A percentile compares a stretch with the other conserved stretches of the same genome.
Evolutionary conservation across 1,140 invertebrate genomes (phyloP).

Genomic region (Plodia interpunctella): DNA sequence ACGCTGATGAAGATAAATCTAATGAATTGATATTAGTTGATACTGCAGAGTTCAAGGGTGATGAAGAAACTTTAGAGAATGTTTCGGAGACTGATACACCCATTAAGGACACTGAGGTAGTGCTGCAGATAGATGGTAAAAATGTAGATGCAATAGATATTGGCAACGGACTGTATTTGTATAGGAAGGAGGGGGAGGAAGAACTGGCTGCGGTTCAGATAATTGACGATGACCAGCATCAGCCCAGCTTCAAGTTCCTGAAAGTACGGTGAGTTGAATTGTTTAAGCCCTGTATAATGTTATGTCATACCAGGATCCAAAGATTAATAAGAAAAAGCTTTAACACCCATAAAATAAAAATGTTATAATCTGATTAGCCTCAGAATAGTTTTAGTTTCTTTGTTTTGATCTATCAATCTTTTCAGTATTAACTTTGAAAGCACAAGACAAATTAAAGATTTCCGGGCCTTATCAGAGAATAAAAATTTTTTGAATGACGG

Average conservation of each 20-base stretch:
- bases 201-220: conserved; percentile 70
- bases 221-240: conserved; percentile 53
- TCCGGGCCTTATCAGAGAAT: no score
- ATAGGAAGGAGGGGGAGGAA: conserved; percentile 61
- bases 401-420: no score
- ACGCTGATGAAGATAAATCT: conserved; percentile 48
- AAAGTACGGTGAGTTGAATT: conserved; percentile 65
- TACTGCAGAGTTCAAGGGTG: conserved; percentile 16
- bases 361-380: no score
- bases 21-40: conserved; percentile 32
- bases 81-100: conserved; percentile 32
- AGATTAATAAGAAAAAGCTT: no score
- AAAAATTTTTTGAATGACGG: no score
- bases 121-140: conserved; percentile 72
- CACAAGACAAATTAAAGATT: no score
- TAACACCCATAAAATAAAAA: no score
- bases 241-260: conserved; percentile 67
- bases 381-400: no score
- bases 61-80: conserved; percentile 24
- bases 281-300: no score
- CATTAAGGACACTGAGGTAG: conserved; percentile 64
- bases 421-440: no score
- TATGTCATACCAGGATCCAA: no score
- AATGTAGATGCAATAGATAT: conserved; percentile 74
- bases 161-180: conserved; percentile 71